These are phyloP conservation scores for Melanchra persicariae DNA, from an alignment of 2,888 invertebrate genomes.

Conservation along the genomic window DNA sequence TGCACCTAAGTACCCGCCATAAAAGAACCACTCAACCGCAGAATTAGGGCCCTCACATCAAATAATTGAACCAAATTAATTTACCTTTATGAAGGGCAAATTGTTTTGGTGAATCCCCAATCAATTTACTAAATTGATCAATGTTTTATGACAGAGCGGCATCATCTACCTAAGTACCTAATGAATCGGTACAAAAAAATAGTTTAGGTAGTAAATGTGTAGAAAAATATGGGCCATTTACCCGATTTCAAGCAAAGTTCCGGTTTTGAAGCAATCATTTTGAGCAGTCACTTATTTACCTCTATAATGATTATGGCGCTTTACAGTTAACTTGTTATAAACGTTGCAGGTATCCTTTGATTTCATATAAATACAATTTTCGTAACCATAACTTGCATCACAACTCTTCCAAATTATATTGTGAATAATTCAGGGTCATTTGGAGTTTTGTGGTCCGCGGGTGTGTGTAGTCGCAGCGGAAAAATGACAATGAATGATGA, in stretches of 20 bases:
- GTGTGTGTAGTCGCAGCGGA: no score
- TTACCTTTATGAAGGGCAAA: constrained; percentile 87
- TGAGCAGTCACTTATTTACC: no score
- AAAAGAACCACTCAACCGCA: constrained; percentile 68
- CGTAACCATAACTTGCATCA: not conserved
- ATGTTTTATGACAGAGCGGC: constrained; percentile 67
- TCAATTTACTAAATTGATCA: constrained; percentile 87
- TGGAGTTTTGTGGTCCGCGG: not conserved
- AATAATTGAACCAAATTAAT: constrained; percentile 83
- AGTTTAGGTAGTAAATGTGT: not conserved
- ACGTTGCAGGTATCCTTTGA: not conserved
- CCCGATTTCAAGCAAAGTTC: not conserved
- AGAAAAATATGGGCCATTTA: not conserved
- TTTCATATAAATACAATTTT: not conserved
- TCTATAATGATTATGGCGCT: no score
- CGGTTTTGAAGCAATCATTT: not conserved
- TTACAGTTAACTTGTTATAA: no score
- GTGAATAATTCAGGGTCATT: no score
- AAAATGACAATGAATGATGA: no score
- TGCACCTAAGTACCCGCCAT: constrained; percentile 72
- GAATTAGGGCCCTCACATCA: constrained; percentile 71
- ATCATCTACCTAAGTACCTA: constrained; percentile 28
- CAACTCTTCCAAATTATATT: no score
- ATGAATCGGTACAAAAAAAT: not conserved
- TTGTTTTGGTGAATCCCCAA: constrained; percentile 86